These are phyloP conservation scores for Perca flavescens DNA, from an alignment of 2,113 vertebrate species.

Conservation along the genomic window DNA sequence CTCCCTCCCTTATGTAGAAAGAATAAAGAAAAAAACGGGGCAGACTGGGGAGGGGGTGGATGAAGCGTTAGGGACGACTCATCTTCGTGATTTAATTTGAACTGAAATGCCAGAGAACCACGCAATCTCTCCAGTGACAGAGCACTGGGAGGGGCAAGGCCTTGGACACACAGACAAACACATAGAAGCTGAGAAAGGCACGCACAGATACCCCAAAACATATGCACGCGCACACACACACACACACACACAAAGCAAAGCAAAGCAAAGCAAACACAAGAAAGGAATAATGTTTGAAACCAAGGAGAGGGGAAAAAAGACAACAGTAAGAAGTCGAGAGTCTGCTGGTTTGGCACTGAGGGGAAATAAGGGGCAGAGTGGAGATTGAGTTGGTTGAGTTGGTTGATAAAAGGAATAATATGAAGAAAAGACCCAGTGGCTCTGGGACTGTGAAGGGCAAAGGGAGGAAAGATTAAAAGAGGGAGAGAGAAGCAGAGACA, in stretches of 20 bases:
- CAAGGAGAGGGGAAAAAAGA: background rate
- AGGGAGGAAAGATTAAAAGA: slow-evolving; percentile 44
- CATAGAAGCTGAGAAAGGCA: slow-evolving; percentile 18
- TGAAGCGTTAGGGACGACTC: slow-evolving; percentile 54
- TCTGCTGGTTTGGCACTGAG: slow-evolving; percentile 45
- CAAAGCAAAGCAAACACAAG: slow-evolving; percentile 33
- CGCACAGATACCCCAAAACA: slow-evolving; percentile 35
- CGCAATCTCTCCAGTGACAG: slow-evolving; percentile 66
- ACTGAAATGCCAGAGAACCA: slow-evolving; percentile 74
- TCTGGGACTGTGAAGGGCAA: slow-evolving; percentile 49
- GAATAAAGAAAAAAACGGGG: slow-evolving; percentile 20
- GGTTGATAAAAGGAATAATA: slow-evolving; percentile 32
- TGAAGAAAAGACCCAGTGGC: slow-evolving; percentile 29
- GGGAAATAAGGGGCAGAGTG: slow-evolving; percentile 32
- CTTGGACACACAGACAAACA: slow-evolving; percentile 46
- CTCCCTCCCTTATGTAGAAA: slow-evolving; percentile 27
- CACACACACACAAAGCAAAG: slow-evolving; percentile 5
- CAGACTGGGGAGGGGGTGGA: slow-evolving; percentile 57
- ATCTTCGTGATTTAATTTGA: slow-evolving; percentile 79
- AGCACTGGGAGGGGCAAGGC: slow-evolving; percentile 65
- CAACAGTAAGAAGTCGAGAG: background rate
- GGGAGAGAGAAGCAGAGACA: slow-evolving; percentile 42
- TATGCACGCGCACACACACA: slow-evolving; percentile 27
- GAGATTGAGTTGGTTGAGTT: slow-evolving; percentile 27
- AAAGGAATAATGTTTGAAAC: slow-evolving; percentile 1